Conservation (phyloP, 2,797 vertebrate genomes). For the Syndactyla subalaris region DNA sequence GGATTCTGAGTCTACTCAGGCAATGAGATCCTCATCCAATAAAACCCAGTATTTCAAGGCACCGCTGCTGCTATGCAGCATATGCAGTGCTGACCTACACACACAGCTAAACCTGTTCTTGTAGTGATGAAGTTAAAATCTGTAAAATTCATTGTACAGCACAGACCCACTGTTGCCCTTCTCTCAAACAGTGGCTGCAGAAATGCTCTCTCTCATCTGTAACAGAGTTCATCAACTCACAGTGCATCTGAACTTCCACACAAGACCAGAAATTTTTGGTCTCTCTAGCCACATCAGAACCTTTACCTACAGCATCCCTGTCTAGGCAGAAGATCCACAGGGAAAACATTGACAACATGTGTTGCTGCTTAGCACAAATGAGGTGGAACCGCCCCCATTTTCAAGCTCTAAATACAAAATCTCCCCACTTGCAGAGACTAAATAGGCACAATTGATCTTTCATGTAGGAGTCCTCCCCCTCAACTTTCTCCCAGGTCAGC, state of each 20-base stretch:
- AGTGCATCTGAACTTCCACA: background rate
- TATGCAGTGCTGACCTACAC: background rate
- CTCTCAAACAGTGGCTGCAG: background rate
- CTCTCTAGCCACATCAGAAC: background rate
- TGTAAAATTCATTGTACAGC: background rate
- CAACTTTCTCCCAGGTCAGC: background rate
- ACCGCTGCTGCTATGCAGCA: background rate
- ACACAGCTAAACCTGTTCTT: background rate
- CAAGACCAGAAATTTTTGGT: background rate
- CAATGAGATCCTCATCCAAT: background rate
- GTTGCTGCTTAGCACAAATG: background rate
- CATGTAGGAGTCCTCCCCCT: background rate
- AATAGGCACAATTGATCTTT: background rate
- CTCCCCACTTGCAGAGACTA: background rate
- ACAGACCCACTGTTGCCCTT: background rate
- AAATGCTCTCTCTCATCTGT: background rate
- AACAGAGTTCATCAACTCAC: background rate
- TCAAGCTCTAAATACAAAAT: background rate
- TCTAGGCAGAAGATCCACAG: background rate
- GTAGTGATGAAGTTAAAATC: background rate
- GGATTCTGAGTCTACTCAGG: background rate
- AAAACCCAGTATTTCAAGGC: background rate
- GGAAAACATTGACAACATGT: background rate
- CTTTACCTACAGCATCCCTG: background rate
- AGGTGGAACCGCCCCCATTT: background rate